Evolutionary conservation across 2,888 invertebrate species (phyloP).

Genomic region (Leptinotarsa tumamoca): DNA sequence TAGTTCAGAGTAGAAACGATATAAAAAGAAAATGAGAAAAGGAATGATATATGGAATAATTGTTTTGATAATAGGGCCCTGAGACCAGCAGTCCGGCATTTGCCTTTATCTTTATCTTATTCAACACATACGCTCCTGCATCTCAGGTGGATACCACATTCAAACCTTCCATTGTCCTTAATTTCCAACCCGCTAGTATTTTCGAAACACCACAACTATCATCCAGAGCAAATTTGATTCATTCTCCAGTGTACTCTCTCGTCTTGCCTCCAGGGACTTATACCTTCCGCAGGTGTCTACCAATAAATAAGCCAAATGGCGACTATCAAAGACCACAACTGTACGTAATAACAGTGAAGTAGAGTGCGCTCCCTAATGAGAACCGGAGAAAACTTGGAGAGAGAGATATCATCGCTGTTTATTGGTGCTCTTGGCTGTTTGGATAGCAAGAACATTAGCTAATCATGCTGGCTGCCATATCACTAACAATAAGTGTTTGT

Average conservation of each 20-base stretch:
- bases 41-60: too few relatives aligned
- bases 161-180: too few relatives aligned
- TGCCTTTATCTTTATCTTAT: too few relatives aligned
- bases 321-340: slow-evolving; percentile 28
- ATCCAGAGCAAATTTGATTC: slow-evolving; percentile 5
- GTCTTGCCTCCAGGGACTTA: slow-evolving; percentile 6
- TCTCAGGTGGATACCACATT: too few relatives aligned
- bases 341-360: slow-evolving; percentile 24
- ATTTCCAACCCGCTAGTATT: background rate
- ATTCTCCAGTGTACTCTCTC: background rate
- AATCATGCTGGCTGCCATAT: slow-evolving; percentile 10
- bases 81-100: too few relatives aligned
- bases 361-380: slow-evolving; percentile 20
- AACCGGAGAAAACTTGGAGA: slow-evolving; percentile 8
- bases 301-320: slow-evolving; percentile 23
- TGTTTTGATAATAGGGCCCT: too few relatives aligned
- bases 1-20: too few relatives aligned
- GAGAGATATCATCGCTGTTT: slow-evolving; percentile 15
- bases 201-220: background rate
- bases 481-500: background rate
- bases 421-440: background rate
- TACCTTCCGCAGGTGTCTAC: slow-evolving; percentile 21
- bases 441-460: slow-evolving; percentile 10
- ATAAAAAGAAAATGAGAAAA: too few relatives aligned
- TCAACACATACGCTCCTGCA: too few relatives aligned